Base-by-base conservation (phyloP, 2,888 invertebrate species). In the Eumerus sabulonum region DNA sequence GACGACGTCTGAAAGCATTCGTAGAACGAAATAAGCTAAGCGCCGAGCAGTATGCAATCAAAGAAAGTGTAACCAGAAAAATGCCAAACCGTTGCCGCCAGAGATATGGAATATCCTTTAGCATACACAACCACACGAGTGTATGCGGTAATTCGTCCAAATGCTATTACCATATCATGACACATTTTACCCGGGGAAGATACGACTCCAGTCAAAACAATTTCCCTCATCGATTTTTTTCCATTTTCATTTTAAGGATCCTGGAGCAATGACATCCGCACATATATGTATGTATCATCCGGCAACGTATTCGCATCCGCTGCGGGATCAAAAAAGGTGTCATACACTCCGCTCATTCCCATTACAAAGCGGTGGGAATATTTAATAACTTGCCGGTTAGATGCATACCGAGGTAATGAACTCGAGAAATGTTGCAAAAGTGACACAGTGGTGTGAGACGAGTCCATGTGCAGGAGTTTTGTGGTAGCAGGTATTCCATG, bases 101-200 rank as follows among this genome's bases (percentile, higher is more conserved):
- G 36, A 36, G 36, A 36, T 3, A 40, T 5, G 3, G 40, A 5
- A 40, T 40, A 40, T n/a, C 40, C 11, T 40, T n/a, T n/a, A 5
- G 40, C 40, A 40, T 11, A 40, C 40, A 9, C n/a, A 40, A 9
- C 9, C 40, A 27, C 11, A n/a, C 59, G 56, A 68, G 47, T 48
- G 66, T 38, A 62, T 56, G 66, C 66, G 60, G 76, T 57, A 66
- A 77, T 77, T 72, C 76, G 60, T 77, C 72, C 67, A 77, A 77
- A 71, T 50, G 67, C 57, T 62, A 67, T 72, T 67, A 67, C 67
- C 72, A 67, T 72, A 77, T 63, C 66, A 67, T 47, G 72, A 59
- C 66, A 67, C 62, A 72, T 62, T 67, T 72, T 53, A 53, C 42
- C 66, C 56, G 16, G 40, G 27, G 56, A 40, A 72, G 64, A 66